phyloP scores from a whole-genome alignment of 2,888 invertebrate genomes.

The Caenorhabditis plicata region DNA sequence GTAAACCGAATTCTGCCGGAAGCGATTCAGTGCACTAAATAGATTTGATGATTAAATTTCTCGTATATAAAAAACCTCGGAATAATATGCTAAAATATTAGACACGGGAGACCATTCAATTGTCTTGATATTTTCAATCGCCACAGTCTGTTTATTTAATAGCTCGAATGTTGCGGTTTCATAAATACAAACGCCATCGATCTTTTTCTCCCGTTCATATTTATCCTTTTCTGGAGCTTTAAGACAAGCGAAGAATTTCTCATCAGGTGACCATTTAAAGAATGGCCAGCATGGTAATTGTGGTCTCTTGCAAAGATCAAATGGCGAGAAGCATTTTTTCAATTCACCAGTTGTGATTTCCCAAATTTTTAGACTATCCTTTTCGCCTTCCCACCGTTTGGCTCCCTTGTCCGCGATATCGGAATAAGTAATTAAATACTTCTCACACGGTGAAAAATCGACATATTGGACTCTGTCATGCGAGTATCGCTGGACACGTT shows the following conservation, averaged over 20 bases:
- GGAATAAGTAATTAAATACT: constrained; percentile 89
- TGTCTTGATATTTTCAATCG: constrained; percentile 73
- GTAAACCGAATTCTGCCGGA: constrained; percentile 62
- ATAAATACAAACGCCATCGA: constrained; percentile 79
- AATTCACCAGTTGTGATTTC: constrained; percentile 81
- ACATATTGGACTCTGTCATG: constrained; percentile 84
- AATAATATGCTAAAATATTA: constrained; percentile 95
- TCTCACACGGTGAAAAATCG: constrained; percentile 96
- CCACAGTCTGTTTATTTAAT: constrained; percentile 86
- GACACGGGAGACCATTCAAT: constrained; percentile 98
- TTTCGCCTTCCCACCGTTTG: constrained; percentile 73
- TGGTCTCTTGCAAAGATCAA: constrained; percentile 41
- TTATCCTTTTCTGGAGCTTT: constrained; percentile 58
- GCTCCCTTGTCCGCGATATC: constrained; percentile 71
- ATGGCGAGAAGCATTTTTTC: constrained; percentile 56
- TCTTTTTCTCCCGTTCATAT: constrained; percentile 46
- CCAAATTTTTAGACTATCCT: constrained; percentile 85
- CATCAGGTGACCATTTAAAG: constrained; percentile 64
- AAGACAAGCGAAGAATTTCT: constrained; percentile 61
- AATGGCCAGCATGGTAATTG: constrained; percentile 68
- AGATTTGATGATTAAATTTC: neutral
- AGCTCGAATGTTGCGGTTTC: constrained; percentile 93
- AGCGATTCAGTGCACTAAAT: constrained; percentile 32
- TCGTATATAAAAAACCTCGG: constrained; percentile 75
- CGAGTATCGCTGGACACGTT: constrained; percentile 84